A percentile compares a stretch with the other conserved stretches of the same genome.
Evolutionary conservation across 2,888 invertebrate species (phyloP).

Genomic region (Hypomecis atomaria): DNA sequence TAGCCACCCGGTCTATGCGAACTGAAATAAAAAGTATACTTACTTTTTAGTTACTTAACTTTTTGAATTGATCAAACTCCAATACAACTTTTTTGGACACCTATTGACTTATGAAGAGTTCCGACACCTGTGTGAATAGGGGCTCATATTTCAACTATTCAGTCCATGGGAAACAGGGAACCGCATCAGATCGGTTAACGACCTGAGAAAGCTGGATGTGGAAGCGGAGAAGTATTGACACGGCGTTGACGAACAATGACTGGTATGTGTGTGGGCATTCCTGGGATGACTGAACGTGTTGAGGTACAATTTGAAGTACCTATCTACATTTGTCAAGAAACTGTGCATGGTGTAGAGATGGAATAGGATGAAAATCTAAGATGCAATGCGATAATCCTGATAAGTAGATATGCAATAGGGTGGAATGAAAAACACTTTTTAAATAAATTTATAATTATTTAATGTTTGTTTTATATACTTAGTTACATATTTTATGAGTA

Average conservation of each 20-base stretch:
- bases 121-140: not conserved
- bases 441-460: too few relatives aligned
- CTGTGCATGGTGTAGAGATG: not conserved
- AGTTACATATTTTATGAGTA: too few relatives aligned
- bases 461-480: too few relatives aligned
- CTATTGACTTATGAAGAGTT: not conserved
- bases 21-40: too few relatives aligned
- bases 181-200: conserved; percentile 38
- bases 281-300: conserved; percentile 13
- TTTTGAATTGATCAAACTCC: not conserved
- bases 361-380: too few relatives aligned
- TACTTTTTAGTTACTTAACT: too few relatives aligned
- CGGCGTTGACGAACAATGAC: conserved; percentile 17
- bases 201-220: conserved; percentile 37
- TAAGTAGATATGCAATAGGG: too few relatives aligned
- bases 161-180: conserved; percentile 17
- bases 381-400: too few relatives aligned
- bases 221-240: conserved; percentile 31
- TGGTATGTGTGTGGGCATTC: conserved; percentile 25
- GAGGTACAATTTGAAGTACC: not conserved
- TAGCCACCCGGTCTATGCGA: too few relatives aligned
- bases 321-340: not conserved
- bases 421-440: too few relatives aligned
- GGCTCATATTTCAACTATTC: conserved; percentile 11
- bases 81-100: not conserved